Percentiles rank a stretch among this genome's conserved stretches.
phyloP scores from a whole-genome alignment of 1,140 invertebrate genomes.

The Prorops nasuta region DNA sequence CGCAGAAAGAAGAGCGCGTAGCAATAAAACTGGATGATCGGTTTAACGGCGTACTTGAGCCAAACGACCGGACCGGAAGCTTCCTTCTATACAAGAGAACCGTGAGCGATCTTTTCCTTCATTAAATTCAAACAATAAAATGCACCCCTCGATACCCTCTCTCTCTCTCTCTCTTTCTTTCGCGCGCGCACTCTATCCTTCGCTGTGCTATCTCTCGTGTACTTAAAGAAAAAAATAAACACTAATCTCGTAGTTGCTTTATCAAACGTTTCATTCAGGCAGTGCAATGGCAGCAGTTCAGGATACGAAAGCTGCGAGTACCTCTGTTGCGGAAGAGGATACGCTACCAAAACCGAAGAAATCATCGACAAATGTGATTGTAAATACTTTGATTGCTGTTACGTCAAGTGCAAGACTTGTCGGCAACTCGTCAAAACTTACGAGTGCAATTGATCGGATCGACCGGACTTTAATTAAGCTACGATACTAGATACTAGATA shows the following conservation, averaged over 20 bases:
- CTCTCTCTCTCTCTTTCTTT: too few relatives aligned
- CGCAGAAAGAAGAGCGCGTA: conserved; percentile 8
- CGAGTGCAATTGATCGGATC: conserved; percentile 64
- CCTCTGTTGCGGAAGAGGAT: conserved; percentile 84
- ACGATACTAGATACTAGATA: too few relatives aligned
- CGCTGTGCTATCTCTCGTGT: too few relatives aligned
- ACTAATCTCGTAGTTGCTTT: too few relatives aligned
- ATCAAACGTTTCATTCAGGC: too few relatives aligned
- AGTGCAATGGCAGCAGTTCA: conserved; percentile 67
- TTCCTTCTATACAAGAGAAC: too few relatives aligned
- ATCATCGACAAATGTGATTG: conserved; percentile 79
- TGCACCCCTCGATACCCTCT: too few relatives aligned
- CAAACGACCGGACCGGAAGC: neutral
- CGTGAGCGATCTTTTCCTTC: too few relatives aligned
- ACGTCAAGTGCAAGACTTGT: conserved; percentile 85
- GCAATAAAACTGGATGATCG: conserved; percentile 13
- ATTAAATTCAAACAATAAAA: too few relatives aligned
- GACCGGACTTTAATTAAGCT: neutral
- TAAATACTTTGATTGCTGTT: conserved; percentile 89
- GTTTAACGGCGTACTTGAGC: too few relatives aligned
- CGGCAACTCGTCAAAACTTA: conserved; percentile 65
- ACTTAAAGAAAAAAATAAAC: too few relatives aligned
- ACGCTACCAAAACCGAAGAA: conserved; percentile 68
- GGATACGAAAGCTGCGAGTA: conserved; percentile 79
- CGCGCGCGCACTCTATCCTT: too few relatives aligned